Percentiles rank a stretch among this genome's conserved stretches.
These are phyloP conservation scores for Eulemur rubriventer DNA, from an alignment of 2,797 vertebrate species.

Conservation along the genomic window DNA sequence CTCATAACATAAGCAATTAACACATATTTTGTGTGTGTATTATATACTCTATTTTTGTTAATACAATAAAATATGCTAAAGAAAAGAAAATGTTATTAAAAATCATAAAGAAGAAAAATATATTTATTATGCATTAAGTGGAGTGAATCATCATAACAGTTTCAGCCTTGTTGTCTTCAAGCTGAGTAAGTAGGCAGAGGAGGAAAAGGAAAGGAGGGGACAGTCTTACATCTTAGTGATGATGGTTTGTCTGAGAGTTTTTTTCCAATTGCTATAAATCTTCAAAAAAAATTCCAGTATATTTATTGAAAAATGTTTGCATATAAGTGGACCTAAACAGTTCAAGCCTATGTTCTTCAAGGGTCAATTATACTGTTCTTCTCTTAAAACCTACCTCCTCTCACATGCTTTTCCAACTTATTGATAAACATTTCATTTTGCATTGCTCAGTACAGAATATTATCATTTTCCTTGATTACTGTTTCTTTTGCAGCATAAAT, in stretches of 20 bases:
- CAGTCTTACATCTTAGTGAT: not conserved
- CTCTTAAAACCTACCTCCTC: not conserved
- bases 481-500: not conserved
- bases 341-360: not conserved
- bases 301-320: not conserved
- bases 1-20: not conserved
- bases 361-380: not conserved
- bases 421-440: not conserved
- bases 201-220: not conserved
- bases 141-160: no score
- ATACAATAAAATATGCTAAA: not conserved
- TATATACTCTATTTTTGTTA: not conserved
- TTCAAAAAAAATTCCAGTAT: not conserved
- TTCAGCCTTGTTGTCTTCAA: not conserved
- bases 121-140: no score
- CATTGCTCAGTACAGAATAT: not conserved
- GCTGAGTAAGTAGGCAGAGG: no score
- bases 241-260: not conserved
- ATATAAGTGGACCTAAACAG: not conserved
- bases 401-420: not conserved
- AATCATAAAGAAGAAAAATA: not conserved
- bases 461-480: not conserved
- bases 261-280: not conserved
- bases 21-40: not conserved
- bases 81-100: not conserved